Percentiles rank a stretch among this genome's conserved stretches.
phyloP scores from a whole-genome alignment of 2,797 vertebrate species.

The Hafferia zeledoni region DNA sequence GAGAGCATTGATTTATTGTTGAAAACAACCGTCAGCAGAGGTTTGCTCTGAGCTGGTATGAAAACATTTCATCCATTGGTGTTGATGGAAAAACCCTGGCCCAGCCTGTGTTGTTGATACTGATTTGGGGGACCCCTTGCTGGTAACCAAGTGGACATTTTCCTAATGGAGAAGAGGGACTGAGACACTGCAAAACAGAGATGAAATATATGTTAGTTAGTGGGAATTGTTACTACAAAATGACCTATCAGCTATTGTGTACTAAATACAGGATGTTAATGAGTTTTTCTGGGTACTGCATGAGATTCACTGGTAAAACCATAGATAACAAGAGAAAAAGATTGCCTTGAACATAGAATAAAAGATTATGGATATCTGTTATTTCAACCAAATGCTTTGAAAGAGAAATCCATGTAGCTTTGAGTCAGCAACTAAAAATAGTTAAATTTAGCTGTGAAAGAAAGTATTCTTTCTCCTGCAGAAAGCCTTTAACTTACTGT shows the following conservation, averaged over 20 bases:
- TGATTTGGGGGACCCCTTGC: not conserved
- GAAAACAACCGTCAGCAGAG: not conserved
- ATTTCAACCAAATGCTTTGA: conserved; percentile 11
- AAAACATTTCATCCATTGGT: not conserved
- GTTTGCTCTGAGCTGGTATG: not conserved
- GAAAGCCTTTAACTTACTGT: conserved; percentile 6
- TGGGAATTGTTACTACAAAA: not conserved
- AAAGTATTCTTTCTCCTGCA: conserved; percentile 5
- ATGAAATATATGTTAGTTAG: not conserved
- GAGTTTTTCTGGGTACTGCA: not conserved
- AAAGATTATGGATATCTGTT: not conserved
- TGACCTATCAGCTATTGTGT: not conserved
- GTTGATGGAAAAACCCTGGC: conserved; percentile 49
- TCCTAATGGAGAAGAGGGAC: not conserved
- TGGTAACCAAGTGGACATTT: not conserved
- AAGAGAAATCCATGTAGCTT: not conserved
- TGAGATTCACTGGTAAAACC: not conserved
- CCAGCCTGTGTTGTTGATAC: not conserved
- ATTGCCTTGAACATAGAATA: not conserved
- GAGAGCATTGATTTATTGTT: not conserved
- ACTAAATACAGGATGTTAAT: not conserved
- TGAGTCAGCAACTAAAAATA: not conserved
- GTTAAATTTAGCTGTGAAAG: conserved; percentile 22
- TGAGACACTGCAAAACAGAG: not conserved
- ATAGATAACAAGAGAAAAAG: not conserved